These are phyloP conservation scores for Micrasema minimum DNA, from an alignment of 1,140 invertebrate species.

Conservation along the genomic window DNA sequence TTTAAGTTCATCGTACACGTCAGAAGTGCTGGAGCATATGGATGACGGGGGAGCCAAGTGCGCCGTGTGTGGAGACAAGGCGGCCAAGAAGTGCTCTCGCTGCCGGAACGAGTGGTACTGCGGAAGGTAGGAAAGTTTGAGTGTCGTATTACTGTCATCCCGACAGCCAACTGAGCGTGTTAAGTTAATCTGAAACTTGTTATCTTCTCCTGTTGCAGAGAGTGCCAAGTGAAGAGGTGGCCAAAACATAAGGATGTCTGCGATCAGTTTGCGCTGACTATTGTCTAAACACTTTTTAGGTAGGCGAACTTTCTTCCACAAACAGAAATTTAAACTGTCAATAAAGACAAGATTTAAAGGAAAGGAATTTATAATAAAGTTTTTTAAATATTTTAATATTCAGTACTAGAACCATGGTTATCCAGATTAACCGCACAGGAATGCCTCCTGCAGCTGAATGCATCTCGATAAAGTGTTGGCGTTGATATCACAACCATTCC, in stretches of 20 bases:
- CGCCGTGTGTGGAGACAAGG: constrained; percentile 66
- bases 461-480: too few species aligned
- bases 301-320: too few species aligned
- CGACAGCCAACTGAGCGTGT: neutral
- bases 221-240: constrained; percentile 71
- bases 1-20: constrained; percentile 65
- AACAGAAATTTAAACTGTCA: too few species aligned
- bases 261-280: constrained; percentile 59
- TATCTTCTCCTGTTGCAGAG: constrained; percentile 56
- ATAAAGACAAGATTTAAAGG: too few species aligned
- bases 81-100: constrained; percentile 68
- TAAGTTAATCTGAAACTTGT: neutral
- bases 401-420: too few species aligned
- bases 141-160: neutral
- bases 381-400: too few species aligned
- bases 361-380: too few species aligned
- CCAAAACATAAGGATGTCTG: constrained; percentile 68
- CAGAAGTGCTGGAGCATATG: constrained; percentile 66
- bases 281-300: constrained; percentile 12
- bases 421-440: too few species aligned
- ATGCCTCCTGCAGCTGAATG: too few species aligned
- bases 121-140: constrained; percentile 61
- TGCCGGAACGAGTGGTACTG: constrained; percentile 72
- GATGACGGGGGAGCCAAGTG: constrained; percentile 66
- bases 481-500: too few species aligned